phyloP scores from a whole-genome alignment of 2,888 invertebrate genomes.

The Lottia gigantea region DNA sequence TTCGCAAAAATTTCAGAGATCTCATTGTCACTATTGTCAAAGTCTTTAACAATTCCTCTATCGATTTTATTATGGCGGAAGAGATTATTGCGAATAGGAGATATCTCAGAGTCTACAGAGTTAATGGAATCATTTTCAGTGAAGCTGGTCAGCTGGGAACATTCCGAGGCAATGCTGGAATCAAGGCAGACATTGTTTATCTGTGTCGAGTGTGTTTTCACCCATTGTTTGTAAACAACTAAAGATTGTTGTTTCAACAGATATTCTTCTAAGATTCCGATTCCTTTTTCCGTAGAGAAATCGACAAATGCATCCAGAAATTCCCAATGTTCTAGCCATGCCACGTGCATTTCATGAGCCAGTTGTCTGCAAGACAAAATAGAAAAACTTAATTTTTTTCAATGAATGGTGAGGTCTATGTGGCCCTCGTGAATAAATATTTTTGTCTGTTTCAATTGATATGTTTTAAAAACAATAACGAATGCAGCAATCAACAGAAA shows the following conservation, averaged over 20 bases:
- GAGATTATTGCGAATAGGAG: neutral
- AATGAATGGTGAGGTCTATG: too few relatives aligned
- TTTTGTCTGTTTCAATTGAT: too few relatives aligned
- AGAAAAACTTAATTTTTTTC: too few relatives aligned
- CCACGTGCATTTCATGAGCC: slow-evolving; percentile 54
- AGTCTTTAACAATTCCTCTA: neutral
- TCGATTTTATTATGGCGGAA: neutral
- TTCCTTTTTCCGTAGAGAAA: slow-evolving; percentile 79
- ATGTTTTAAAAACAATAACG: too few relatives aligned
- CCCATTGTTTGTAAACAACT: neutral
- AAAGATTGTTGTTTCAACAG: slow-evolving; percentile 69
- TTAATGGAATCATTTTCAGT: neutral
- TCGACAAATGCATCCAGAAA: slow-evolving; percentile 87
- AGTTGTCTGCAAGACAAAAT: slow-evolving; percentile 51
- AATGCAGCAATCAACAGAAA: too few relatives aligned
- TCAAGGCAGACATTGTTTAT: slow-evolving; percentile 2
- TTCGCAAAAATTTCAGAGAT: neutral
- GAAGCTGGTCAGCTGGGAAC: neutral
- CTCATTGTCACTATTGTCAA: slow-evolving; percentile 1
- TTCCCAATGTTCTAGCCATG: slow-evolving; percentile 94
- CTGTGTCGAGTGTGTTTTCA: neutral
- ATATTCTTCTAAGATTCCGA: slow-evolving; percentile 80
- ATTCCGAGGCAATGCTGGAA: slow-evolving; percentile 5
- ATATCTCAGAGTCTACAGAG: neutral
- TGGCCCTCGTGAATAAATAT: too few relatives aligned